Percentiles rank a stretch among this genome's conserved stretches.
These are phyloP conservation scores for Drosophila leontia DNA, from an alignment of 1,140 invertebrate genomes.

Conservation along the genomic window DNA sequence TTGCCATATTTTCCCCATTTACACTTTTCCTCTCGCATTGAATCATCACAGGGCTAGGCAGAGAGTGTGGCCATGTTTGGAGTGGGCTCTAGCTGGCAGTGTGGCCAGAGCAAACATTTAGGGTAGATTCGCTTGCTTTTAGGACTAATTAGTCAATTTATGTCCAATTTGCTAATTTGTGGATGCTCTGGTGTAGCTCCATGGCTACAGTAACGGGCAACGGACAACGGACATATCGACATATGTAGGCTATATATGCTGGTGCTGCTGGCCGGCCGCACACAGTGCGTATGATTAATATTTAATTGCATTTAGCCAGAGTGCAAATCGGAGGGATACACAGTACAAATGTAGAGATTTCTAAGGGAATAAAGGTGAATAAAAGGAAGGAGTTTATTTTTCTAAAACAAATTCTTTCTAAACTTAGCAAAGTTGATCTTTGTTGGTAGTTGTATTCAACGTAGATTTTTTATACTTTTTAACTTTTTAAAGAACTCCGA, in stretches of 20 bases:
- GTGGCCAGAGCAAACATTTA: slow-evolving; percentile 47
- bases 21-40: slow-evolving; percentile 10
- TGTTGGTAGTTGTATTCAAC: no score
- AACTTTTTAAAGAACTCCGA: no score
- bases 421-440: no score
- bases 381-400: not conserved
- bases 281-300: slow-evolving; percentile 78
- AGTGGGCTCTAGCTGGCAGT: not conserved
- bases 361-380: not conserved
- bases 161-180: slow-evolving; percentile 75
- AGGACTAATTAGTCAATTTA: slow-evolving; percentile 77
- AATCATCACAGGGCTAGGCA: not conserved
- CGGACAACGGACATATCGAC: slow-evolving; percentile 24
- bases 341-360: not conserved
- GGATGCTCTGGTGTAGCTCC: slow-evolving; percentile 37
- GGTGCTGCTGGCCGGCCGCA: slow-evolving; percentile 13
- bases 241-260: slow-evolving; percentile 32
- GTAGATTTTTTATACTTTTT: no score
- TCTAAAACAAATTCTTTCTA: no score
- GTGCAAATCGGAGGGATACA: slow-evolving; percentile 36
- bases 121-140: slow-evolving; percentile 55
- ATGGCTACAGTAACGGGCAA: slow-evolving; percentile 11
- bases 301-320: slow-evolving; percentile 77
- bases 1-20: slow-evolving; percentile 50
- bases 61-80: not conserved